Base-by-base conservation (phyloP, 1,140 invertebrate species). In the Bombus sylvicola region DNA sequence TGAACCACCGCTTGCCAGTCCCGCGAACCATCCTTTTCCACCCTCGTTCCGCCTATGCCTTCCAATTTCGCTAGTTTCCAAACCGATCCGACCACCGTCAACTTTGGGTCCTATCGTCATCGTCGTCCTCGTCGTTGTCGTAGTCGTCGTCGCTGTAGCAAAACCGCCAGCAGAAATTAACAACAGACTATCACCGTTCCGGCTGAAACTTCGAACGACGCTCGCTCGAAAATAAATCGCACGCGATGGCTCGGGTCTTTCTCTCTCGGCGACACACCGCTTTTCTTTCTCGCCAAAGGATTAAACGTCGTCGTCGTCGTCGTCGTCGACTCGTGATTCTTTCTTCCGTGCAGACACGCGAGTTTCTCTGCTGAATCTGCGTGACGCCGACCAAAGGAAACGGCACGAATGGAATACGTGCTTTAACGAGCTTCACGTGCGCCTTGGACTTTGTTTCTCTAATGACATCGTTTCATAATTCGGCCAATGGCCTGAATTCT, bases 1-100 rank as follows among this genome's bases (percentile, higher is more conserved):
- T 89, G 91, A 92, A 92, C 82, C 90, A 81, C 84, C 88, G 87
- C 86, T 92, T 88, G 81, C 90, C 90, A 83, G 78, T n/a, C 28
- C 31, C 66, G 66, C 68, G 68, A 41, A 10, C 66, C 73, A 6
- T 37, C 53, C 34, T 3, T 18, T 62, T 37, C 59, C 31, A 5
- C 31, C 53, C 8, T 22, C 64, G 31, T 9, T 10, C 59, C 6
- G 6, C 13, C n/a, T 22, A 59, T 37, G 18, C 34, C 57, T 62
- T 53, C 74, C 53, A 6, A 34, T 53, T 37, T 41, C 28, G 9
- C 66, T 25, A 81, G 79, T 71, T 72, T 25, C 43, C 79, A 31
- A 47, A 68, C 62, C 77, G 41, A 66, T 68, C 31, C 31, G 64
- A 69, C 43, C 12, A 34, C 13, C 78, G 39, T 34, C 69, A 10